Evolutionary conservation across 1,140 invertebrate genomes (phyloP).

Genomic region (Brachionus asplanchnoidis): DNA sequence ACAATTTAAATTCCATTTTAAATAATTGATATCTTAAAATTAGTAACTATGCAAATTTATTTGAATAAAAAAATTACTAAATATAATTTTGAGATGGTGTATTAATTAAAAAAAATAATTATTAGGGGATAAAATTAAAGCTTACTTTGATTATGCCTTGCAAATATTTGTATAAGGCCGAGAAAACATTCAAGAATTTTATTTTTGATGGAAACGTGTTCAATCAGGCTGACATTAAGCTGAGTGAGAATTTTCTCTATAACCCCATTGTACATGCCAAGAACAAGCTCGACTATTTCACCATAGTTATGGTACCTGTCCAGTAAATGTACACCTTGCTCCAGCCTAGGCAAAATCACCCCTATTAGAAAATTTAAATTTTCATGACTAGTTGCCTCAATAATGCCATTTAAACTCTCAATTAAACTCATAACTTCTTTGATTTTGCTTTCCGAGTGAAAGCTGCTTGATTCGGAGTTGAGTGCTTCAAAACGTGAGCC

Average conservation of each 20-base stretch:
- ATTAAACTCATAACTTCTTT: conserved; percentile 15
- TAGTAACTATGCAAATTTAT: background rate
- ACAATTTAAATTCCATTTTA: background rate
- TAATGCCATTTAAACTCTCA: conserved; percentile 29
- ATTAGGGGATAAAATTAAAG: too few relatives aligned
- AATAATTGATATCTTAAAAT: background rate
- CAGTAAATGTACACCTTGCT: conserved; percentile 13
- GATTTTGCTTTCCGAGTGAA: background rate
- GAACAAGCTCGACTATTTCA: conserved; percentile 34
- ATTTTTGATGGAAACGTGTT: background rate
- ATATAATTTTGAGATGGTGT: background rate
- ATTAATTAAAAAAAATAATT: background rate
- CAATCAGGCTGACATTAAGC: background rate
- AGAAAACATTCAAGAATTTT: conserved; percentile 1
- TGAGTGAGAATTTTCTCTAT: conserved; percentile 12
- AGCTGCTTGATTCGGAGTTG: background rate
- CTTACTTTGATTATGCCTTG: conserved; percentile 8
- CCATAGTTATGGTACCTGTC: conserved; percentile 33
- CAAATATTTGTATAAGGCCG: conserved; percentile 2
- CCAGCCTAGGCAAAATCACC: background rate
- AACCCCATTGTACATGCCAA: conserved; percentile 1
- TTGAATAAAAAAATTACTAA: too few relatives aligned
- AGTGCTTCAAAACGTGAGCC: background rate
- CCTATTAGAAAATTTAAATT: background rate
- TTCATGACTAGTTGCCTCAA: background rate